Evolutionary conservation across 1,140 invertebrate genomes (phyloP).

Genomic region (Bombus polaris): DNA sequence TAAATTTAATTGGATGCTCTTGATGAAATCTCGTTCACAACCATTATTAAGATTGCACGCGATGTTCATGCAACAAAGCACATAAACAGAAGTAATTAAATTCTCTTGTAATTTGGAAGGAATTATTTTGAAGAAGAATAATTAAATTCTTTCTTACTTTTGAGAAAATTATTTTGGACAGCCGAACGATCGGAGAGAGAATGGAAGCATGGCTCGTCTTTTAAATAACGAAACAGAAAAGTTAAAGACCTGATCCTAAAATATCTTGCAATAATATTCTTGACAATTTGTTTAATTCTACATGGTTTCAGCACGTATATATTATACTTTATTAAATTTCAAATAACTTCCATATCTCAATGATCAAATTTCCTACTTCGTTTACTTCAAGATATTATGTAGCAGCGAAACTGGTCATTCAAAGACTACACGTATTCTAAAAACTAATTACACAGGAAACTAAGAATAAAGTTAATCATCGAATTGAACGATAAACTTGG

Average conservation of each 20-base stretch:
- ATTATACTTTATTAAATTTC: no score
- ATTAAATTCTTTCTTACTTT: background rate
- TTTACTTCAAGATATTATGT: background rate
- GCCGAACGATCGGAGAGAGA: background rate
- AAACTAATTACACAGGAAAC: background rate
- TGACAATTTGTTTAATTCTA: no score
- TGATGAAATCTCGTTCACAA: background rate
- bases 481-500: background rate
- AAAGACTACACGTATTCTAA: background rate
- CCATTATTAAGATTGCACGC: background rate
- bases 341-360: background rate
- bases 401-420: no score
- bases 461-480: background rate
- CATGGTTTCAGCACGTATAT: no score
- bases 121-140: background rate
- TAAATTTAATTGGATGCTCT: background rate
- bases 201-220: background rate
- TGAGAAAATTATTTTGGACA: background rate
- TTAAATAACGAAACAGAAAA: background rate
- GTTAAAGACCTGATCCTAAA: background rate
- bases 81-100: background rate
- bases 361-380: background rate
- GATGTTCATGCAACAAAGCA: background rate
- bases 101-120: background rate
- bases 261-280: background rate